Evolutionary conservation across 2,113 vertebrate genomes (phyloP).

Genomic region (Cardinalis cardinalis): DNA sequence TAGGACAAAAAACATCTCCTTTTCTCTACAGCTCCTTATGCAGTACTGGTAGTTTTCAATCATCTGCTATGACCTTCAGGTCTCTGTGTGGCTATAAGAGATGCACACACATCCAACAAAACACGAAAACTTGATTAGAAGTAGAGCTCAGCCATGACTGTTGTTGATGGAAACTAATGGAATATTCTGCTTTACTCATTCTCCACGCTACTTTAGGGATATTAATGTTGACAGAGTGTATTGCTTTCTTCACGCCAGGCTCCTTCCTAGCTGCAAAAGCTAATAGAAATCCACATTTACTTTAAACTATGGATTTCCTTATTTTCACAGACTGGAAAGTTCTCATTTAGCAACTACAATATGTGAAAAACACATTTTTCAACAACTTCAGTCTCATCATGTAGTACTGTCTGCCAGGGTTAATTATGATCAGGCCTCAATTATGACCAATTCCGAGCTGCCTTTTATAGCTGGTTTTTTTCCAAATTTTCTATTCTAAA

Average conservation of each 20-base stretch:
- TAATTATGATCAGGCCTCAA: neutral
- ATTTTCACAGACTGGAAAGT: neutral
- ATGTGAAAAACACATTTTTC: neutral
- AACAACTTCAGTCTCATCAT: neutral
- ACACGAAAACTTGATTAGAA: neutral
- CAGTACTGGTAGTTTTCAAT: neutral
- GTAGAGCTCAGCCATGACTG: neutral
- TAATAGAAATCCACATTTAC: neutral
- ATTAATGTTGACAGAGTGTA: neutral
- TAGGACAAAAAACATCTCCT: neutral
- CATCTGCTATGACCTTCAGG: neutral
- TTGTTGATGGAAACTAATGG: neutral
- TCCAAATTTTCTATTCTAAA: neutral
- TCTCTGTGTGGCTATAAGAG: neutral
- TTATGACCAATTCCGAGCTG: neutral
- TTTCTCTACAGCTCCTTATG: neutral
- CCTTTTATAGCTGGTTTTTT: neutral
- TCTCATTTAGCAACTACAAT: neutral
- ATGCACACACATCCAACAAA: neutral
- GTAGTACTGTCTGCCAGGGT: neutral
- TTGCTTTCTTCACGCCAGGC: neutral
- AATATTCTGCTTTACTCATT: neutral
- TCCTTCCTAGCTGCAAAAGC: neutral
- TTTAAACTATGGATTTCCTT: neutral
- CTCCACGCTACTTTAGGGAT: neutral